Evolutionary conservation across 2,113 vertebrate species (phyloP), one percentile per base, ranked within the genome.

Genomic region (Pelobates fuscus): DNA sequence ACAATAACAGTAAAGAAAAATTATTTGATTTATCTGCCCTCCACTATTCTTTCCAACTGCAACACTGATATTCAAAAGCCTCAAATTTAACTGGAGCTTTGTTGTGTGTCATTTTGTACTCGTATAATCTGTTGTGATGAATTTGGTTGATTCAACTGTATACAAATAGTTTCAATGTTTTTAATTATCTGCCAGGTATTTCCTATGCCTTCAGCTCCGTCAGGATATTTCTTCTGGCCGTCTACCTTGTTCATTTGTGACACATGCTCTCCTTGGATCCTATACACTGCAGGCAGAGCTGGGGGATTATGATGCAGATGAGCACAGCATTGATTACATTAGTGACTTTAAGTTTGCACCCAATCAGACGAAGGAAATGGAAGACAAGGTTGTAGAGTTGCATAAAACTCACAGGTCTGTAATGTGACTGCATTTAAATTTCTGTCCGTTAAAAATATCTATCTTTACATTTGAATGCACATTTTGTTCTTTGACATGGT

Each of bases 381-480:
- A 99, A 85, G 97, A 98, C 79, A 98, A 98, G 80, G 92, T 99
- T 83, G 84, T 94, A 66, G 96, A 99, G 71, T 88, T 99, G 29
- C 94, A 98, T 83, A 96, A 94, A 87, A 93, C 94, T 70, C 96
- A 97, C 89, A 96, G 94, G 97, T 99, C 15, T 77, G 83, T 79
- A 18, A 30, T 23, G 23, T 3, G 15, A 20, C 15, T 52, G n/a
- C 5, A 52, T 37, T 37, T 37, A 6, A 37, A 37, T 10, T 37
- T 37, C n/a, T n/a, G n/a, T n/a, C n/a, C n/a, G n/a, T n/a, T n/a
- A n/a, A n/a, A n/a, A n/a, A n/a, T n/a, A n/a, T n/a, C n/a, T n/a
- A n/a, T n/a, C n/a, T n/a, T n/a, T n/a, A n/a, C n/a, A n/a, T n/a
- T n/a, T n/a, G n/a, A n/a, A n/a, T n/a, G n/a, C n/a, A n/a, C n/a